Evolutionary conservation across 2,113 vertebrate species (phyloP), one percentile per base, ranked within the genome.

Genomic region (Origma solitaria): DNA sequence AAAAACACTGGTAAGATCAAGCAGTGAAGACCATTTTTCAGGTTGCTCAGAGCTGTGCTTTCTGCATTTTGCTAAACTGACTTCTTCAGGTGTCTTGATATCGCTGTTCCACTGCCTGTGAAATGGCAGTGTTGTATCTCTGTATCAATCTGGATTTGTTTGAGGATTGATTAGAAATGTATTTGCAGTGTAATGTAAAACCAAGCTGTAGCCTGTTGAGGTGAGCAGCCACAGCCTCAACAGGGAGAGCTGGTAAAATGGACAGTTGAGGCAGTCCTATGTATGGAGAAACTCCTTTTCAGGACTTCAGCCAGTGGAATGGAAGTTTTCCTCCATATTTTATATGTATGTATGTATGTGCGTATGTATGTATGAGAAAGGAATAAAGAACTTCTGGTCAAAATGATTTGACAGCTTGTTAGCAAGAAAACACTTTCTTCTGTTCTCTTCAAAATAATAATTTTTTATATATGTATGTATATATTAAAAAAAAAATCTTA

Each of bases 401-500:
- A 45, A 94, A 83, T 51, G n/a, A 33, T 42, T 73, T 93, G 94
- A 93, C 88, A 88, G 93, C 82, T 94, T 10, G 27, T 94, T 95
- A 96, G 60, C 47, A 90, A 66, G 72, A 57, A 92, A 91, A 86
- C 3, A 0, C 69, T 95, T 94, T 88, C 35, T 86, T 68, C 54
- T 72, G 21, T 73, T 73, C 58, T 94, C 66, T 89, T 65, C 19
- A n/a, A 75, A 82, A 64, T 61, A 72, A 28, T 64, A 54, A 60
- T 76, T 44, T 17, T 20, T 30, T 15, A 42, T 56, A 57, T 47
- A 49, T 73, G 38, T 73, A 12, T 20, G 53, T 25, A 53, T 51
- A 42, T 14, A 66, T 20, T 0, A 30, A 13, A 53, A 30, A 77
- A 54, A 24, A 69, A 15, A 16, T 40, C 0, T 51, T 94, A 89